Evolutionary conservation across 2,888 invertebrate species (phyloP).

Genomic region (Rhamnusium bicolor): DNA sequence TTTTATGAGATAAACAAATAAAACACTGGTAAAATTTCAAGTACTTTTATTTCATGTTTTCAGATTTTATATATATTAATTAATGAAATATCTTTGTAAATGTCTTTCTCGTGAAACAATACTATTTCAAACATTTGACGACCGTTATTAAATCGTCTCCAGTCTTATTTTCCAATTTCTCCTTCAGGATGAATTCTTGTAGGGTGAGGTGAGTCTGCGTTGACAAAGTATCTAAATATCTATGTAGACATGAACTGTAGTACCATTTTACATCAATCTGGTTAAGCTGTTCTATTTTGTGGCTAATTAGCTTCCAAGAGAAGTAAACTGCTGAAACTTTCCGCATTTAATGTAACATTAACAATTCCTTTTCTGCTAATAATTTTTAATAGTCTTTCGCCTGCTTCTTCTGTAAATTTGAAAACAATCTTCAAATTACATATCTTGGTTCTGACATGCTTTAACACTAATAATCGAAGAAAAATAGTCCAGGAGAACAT

Average conservation of each 20-base stretch:
- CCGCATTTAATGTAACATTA: neutral
- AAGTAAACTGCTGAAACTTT: neutral
- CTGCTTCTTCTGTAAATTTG: neutral
- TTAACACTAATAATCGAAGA: neutral
- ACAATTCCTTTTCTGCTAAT: neutral
- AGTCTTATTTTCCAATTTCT: neutral
- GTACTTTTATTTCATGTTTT: too few species aligned
- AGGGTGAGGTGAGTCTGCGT: neutral
- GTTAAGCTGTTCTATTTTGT: neutral
- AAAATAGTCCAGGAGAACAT: neutral
- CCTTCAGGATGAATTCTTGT: neutral
- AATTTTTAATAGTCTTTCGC: neutral
- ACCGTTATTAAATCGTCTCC: neutral
- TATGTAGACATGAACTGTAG: neutral
- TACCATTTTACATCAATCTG: conserved; percentile 5
- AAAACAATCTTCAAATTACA: neutral
- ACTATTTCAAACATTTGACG: too few species aligned
- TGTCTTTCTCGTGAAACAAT: too few species aligned
- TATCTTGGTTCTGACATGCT: neutral
- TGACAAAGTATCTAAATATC: neutral
- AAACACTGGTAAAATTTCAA: too few species aligned
- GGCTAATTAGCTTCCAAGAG: neutral
- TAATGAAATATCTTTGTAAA: too few species aligned
- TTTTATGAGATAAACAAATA: too few species aligned
- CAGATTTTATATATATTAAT: too few species aligned